These are phyloP conservation scores for Callocephalon fimbriatum DNA, from an alignment of 2,113 vertebrate species.

Conservation along the genomic window DNA sequence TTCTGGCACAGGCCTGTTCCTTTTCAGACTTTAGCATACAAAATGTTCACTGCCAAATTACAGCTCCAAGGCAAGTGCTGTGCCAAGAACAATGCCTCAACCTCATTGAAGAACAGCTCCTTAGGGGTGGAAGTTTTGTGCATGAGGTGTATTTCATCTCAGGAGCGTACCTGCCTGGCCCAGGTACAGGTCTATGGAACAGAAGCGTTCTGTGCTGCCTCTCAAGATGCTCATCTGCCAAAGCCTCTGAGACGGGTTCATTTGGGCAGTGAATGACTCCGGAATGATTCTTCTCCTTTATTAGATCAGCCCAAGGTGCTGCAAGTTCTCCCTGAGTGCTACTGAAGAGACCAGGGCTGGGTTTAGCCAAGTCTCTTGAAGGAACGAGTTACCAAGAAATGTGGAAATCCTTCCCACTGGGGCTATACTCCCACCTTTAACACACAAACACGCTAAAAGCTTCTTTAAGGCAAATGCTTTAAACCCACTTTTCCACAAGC, in stretches of 20 bases:
- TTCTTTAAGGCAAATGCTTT: background rate
- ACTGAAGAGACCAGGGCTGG: background rate
- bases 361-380: background rate
- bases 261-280: background rate
- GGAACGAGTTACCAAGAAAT: background rate
- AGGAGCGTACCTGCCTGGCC: background rate
- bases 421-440: background rate
- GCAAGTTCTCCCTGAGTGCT: background rate
- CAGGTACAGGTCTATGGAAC: background rate
- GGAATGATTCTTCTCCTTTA: background rate
- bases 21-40: background rate
- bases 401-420: background rate
- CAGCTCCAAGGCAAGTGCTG: background rate
- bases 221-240: background rate
- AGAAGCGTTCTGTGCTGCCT: background rate
- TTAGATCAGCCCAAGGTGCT: background rate
- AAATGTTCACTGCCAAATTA: background rate
- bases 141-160: background rate
- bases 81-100: background rate
- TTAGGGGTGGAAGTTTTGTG: background rate
- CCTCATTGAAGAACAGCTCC: background rate
- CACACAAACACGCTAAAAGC: too few relatives aligned
- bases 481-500: background rate
- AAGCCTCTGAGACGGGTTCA: background rate
- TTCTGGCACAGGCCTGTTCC: background rate